A percentile compares a stretch with the other conserved stretches of the same genome.
These are phyloP conservation scores for Spodoptera picta DNA, from an alignment of 2,888 invertebrate genomes.

Conservation along the genomic window DNA sequence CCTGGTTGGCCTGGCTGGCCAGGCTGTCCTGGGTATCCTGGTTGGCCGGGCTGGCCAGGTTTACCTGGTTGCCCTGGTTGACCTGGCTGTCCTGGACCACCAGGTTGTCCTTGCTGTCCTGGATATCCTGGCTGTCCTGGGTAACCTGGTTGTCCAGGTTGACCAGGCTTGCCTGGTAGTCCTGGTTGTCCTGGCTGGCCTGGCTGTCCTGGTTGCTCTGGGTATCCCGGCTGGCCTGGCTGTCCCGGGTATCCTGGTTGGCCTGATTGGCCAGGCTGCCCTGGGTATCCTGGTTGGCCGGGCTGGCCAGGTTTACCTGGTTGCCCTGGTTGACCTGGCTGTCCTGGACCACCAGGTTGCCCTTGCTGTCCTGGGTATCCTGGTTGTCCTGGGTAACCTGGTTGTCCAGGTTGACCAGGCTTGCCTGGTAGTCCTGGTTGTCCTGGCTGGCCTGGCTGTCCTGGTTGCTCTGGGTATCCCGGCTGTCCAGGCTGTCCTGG, in stretches of 20 bases:
- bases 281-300: constrained; percentile 29
- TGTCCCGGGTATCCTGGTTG: constrained; percentile 58
- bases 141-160: neutral
- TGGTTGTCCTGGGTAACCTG: neutral
- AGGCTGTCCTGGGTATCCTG: constrained; percentile 9
- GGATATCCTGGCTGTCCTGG: neutral
- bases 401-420: constrained; percentile 9
- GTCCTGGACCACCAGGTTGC: neutral
- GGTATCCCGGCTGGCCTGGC: constrained; percentile 66
- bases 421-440: constrained; percentile 6
- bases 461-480: neutral
- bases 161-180: constrained; percentile 37
- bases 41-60: constrained; percentile 4
- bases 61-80: constrained; percentile 8
- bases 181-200: constrained; percentile 60
- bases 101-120: neutral
- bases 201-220: constrained; percentile 54
- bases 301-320: neutral
- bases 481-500: neutral
- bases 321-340: constrained; percentile 2
- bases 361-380: constrained; percentile 7
- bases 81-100: neutral
- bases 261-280: constrained; percentile 59
- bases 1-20: constrained; percentile 24
- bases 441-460: constrained; percentile 1